A percentile compares a stretch with the other conserved stretches of the same genome.
These are phyloP conservation scores for Alcis repandata DNA, from an alignment of 2,888 invertebrate species.

Conservation along the genomic window DNA sequence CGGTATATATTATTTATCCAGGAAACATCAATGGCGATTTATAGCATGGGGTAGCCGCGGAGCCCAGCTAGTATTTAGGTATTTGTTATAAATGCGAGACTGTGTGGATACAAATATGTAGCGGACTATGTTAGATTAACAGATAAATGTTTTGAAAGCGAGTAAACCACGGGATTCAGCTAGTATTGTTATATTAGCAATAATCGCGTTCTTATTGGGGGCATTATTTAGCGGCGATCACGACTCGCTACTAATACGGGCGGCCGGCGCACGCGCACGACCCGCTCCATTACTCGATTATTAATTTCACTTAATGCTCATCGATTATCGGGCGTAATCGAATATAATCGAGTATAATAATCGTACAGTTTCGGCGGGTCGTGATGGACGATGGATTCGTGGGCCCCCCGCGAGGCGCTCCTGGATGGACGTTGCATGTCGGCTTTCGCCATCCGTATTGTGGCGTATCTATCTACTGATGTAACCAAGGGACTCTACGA, in stretches of 20 bases:
- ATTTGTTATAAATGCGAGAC: too few relatives aligned
- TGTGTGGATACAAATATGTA: too few relatives aligned
- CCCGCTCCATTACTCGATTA: constrained; percentile 80
- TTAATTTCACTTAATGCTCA: constrained; percentile 85
- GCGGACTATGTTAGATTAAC: too few relatives aligned
- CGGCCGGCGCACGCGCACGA: constrained; percentile 79
- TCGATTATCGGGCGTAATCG: constrained; percentile 80
- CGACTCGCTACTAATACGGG: constrained; percentile 62
- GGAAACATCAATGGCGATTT: too few relatives aligned
- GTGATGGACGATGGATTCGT: constrained; percentile 74
- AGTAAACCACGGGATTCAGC: not conserved
- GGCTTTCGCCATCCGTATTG: constrained; percentile 53
- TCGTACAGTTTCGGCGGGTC: constrained; percentile 78
- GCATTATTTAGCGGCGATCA: constrained; percentile 67
- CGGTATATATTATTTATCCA: too few relatives aligned
- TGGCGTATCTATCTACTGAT: constrained; percentile 16
- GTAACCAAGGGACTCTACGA: not conserved
- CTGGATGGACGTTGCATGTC: constrained; percentile 72
- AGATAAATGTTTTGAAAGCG: not conserved
- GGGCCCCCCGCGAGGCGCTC: constrained; percentile 75
- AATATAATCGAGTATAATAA: constrained; percentile 80
- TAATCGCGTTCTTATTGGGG: constrained; percentile 65
- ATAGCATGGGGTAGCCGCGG: too few relatives aligned
- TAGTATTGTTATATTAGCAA: constrained; percentile 46
- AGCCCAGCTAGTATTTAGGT: too few relatives aligned